Conservation (phyloP, 2,113 vertebrate species). For the Pteropus alecto region DNA sequence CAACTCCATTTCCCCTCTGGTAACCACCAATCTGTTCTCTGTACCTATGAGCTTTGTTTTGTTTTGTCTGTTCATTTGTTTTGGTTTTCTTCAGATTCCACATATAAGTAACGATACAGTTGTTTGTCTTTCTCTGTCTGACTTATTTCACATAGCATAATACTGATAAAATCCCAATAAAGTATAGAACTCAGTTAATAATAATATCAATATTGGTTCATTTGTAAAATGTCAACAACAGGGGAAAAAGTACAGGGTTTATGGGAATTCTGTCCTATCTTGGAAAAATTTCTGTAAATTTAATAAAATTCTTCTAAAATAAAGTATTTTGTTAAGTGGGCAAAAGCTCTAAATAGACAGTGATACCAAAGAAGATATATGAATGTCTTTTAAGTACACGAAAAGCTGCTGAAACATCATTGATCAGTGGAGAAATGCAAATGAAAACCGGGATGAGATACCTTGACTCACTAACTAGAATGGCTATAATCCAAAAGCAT, state of each 20-base stretch:
- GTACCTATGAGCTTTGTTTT: background rate
- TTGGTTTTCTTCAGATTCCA: background rate
- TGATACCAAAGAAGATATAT: background rate
- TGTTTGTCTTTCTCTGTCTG: background rate
- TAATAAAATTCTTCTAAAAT: background rate
- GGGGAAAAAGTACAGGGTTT: background rate
- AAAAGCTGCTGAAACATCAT: background rate
- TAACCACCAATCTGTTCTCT: background rate
- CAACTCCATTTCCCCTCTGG: background rate
- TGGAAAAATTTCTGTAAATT: background rate
- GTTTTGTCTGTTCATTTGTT: background rate
- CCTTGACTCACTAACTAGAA: background rate
- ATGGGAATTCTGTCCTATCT: background rate
- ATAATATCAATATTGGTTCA: background rate
- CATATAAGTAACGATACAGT: background rate
- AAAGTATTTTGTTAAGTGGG: background rate
- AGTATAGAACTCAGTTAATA: background rate
- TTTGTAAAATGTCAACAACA: background rate
- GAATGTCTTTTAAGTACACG: background rate
- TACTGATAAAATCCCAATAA: background rate
- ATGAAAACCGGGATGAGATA: background rate
- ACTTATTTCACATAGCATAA: background rate
- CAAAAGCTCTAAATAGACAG: background rate
- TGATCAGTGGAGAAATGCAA: background rate
- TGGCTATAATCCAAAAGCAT: background rate